Percentiles rank a stretch among this genome's conserved stretches.
phyloP scores from a whole-genome alignment of 2,888 invertebrate species.

The Xestia rhomboidea region DNA sequence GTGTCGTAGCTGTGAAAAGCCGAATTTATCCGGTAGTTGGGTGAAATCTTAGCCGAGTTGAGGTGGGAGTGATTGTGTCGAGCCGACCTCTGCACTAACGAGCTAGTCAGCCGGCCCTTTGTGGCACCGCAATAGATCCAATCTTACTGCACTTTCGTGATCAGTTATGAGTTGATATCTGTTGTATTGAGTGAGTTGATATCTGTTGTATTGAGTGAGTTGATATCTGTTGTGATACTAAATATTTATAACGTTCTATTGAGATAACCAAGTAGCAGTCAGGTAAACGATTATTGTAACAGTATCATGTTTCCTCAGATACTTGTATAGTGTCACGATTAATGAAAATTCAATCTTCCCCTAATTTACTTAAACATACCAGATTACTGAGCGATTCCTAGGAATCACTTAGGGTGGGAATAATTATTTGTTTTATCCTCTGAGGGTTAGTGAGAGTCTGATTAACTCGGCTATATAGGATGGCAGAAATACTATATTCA shows the following conservation, averaged over 20 bases:
- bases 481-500: slow-evolving; percentile 1
- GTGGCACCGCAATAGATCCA: slow-evolving; percentile 63
- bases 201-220: no score
- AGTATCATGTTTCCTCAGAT: slow-evolving; percentile 2
- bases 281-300: neutral
- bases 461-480: slow-evolving; percentile 32
- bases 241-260: neutral
- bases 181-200: no score
- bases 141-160: slow-evolving; percentile 68
- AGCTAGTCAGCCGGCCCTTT: slow-evolving; percentile 65
- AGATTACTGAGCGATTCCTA: slow-evolving; percentile 23
- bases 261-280: neutral
- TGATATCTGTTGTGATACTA: neutral
- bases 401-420: slow-evolving; percentile 24
- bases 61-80: slow-evolving; percentile 67
- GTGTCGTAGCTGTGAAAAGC: slow-evolving; percentile 14
- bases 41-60: slow-evolving; percentile 67
- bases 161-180: no score
- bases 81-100: slow-evolving; percentile 61
- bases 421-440: slow-evolving; percentile 35
- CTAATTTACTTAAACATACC: slow-evolving; percentile 5
- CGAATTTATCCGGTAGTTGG: slow-evolving; percentile 62
- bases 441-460: slow-evolving; percentile 24
- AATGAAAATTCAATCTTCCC: slow-evolving; percentile 9
- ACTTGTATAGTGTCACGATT: neutral